Evolutionary conservation across 2,888 invertebrate species (phyloP), one percentile per base, ranked within the genome.

Genomic region (Dolichopus griseipennis): DNA sequence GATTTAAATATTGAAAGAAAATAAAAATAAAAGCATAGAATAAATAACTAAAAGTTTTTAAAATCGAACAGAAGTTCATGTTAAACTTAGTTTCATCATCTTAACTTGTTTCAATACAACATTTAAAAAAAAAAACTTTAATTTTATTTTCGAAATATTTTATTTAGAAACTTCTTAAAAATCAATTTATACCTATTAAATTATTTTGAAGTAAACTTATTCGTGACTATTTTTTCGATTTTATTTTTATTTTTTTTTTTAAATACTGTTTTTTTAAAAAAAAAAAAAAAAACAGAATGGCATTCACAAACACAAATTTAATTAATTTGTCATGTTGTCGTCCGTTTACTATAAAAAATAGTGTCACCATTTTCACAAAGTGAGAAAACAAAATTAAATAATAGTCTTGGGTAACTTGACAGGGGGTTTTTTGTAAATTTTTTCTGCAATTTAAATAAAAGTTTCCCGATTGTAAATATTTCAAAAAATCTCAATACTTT

Each of bases 291-390:
- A 18, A 52, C 52, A 52, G 12, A 1, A 52, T 52, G 52, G 52
- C 18, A 18, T n/a, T 52, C n/a, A 52, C 52, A 52, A 52, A 52
- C 63, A 63, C 63, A 63, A 63, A 63, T 63, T 27, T 22, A 63
- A 63, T 63, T 63, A 63, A 63, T 63, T 63, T 63, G 63, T 63
- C 63, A 63, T 63, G 63, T 52, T 52, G 52, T 27, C 27, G 27
- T 63, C 63, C 63, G 63, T 63, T 63, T 63, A 52, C 52, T 52
- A 52, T 52, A 52, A 52, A 52, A 52, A 52, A 52, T 52, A 52
- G 2, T 52, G 52, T 52, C 52, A 52, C 52, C 52, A 18, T 52
- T 52, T 52, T 52, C 15, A 18, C 15, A 37, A 12, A 18, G 12
- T 12, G 52, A 15, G 2, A 52, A 52, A 52, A 52, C 9, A 52